These are phyloP conservation scores for Trisateles emortualis DNA, from an alignment of 2,888 invertebrate species.

Conservation along the genomic window DNA sequence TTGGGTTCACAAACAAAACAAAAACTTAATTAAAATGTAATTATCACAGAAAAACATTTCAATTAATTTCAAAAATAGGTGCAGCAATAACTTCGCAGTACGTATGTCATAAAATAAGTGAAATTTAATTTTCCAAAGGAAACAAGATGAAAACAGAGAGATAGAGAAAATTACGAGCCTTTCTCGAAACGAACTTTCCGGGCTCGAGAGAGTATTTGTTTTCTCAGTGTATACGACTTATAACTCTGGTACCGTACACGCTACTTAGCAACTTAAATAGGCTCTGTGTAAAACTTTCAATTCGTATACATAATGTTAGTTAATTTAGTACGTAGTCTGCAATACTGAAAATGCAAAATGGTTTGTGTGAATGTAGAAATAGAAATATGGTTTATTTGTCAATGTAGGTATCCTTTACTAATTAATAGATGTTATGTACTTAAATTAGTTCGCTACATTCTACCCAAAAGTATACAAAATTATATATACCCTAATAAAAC, in stretches of 20 bases:
- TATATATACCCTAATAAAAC: no score
- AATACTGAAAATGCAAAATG: no score
- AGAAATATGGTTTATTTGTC: no score
- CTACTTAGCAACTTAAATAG: constrained; percentile 26
- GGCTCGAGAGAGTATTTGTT: constrained; percentile 53
- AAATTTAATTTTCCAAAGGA: constrained; percentile 42
- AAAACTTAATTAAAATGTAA: not conserved
- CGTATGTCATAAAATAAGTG: constrained; percentile 21
- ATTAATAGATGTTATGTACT: no score
- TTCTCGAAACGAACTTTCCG: constrained; percentile 44
- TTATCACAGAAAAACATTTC: not conserved
- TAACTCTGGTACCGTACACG: constrained; percentile 16
- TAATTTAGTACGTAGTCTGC: constrained; percentile 14
- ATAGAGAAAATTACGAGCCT: constrained; percentile 49
- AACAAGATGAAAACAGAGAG: constrained; percentile 41
- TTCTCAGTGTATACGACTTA: constrained; percentile 31
- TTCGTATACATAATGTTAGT: constrained; percentile 13
- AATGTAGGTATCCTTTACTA: no score
- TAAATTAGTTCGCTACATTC: no score
- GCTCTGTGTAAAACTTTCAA: constrained; percentile 16
- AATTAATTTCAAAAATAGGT: constrained; percentile 3
- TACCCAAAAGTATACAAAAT: no score
- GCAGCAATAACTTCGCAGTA: constrained; percentile 1
- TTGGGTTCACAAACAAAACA: no score
- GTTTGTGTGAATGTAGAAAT: no score